These are phyloP conservation scores for Chromis chromis DNA, from an alignment of 2,797 vertebrate species.

Conservation along the genomic window DNA sequence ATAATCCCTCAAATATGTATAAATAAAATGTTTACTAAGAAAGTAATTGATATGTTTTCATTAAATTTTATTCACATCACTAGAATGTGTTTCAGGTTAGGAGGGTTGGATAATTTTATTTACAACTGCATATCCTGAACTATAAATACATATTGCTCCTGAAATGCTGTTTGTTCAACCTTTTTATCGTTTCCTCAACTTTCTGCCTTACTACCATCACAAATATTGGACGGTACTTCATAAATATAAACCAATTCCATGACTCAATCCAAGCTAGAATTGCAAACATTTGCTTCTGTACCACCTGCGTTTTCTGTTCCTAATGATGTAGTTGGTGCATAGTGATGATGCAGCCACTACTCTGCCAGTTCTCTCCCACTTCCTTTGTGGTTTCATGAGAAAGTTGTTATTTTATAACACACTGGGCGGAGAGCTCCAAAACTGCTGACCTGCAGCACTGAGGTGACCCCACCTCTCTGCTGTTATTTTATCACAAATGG, in stretches of 20 bases:
- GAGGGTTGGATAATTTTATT: not conserved
- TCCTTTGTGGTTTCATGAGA: constrained; percentile 48
- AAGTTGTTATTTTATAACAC: constrained; percentile 49
- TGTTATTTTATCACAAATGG: constrained; percentile 51
- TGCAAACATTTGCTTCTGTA: not conserved
- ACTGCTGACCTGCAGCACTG: constrained; percentile 61
- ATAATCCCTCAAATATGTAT: too few species aligned
- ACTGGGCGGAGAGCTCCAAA: constrained; percentile 37
- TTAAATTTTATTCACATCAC: too few species aligned
- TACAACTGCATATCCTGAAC: not conserved
- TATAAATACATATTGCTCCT: not conserved
- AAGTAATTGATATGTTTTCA: too few species aligned
- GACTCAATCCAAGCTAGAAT: not conserved
- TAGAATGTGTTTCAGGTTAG: too few species aligned
- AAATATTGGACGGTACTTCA: not conserved
- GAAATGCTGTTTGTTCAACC: not conserved
- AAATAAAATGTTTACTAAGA: too few species aligned
- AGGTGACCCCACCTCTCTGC: constrained; percentile 48
- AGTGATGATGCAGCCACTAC: too few species aligned
- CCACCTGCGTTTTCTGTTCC: constrained; percentile 1
- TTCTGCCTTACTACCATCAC: not conserved
- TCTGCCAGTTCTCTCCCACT: constrained; percentile 20
- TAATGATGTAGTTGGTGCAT: too few species aligned
- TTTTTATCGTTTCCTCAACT: constrained; percentile 1
- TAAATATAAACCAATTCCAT: too few species aligned